A percentile compares a stretch with the other conserved stretches of the same genome.
These are phyloP conservation scores for Gallirallus australis DNA, from an alignment of 2,797 vertebrate species.

Conservation along the genomic window DNA sequence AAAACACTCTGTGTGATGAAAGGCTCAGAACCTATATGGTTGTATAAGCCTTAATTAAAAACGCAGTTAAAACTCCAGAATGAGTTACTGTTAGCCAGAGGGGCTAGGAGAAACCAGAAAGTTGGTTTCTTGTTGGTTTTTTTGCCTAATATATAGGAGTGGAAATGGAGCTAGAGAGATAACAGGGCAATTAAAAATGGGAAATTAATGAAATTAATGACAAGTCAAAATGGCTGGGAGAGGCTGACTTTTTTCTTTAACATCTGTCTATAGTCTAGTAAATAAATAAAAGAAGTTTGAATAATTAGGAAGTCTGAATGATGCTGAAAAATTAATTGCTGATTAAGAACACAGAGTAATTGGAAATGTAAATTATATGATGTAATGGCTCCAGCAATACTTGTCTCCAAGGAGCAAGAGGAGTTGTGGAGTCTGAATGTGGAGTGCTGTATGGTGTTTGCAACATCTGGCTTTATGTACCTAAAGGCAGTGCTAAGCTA, in stretches of 20 bases:
- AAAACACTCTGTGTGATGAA: background rate
- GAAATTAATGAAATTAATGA: background rate
- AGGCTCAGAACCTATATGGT: background rate
- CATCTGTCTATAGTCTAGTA: background rate
- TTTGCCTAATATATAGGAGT: background rate
- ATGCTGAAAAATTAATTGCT: conserved; percentile 8
- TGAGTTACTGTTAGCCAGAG: conserved; percentile 8
- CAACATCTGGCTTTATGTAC: background rate
- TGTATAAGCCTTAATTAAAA: conserved; percentile 55
- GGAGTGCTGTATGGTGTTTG: background rate
- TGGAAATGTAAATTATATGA: background rate
- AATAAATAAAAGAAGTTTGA: background rate
- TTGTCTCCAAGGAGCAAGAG: background rate
- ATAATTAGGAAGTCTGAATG: background rate
- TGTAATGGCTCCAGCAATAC: background rate
- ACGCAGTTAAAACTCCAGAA: conserved; percentile 40
- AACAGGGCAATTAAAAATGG: conserved; percentile 47
- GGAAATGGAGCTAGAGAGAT: conserved; percentile 30
- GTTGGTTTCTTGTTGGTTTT: background rate
- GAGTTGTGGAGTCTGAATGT: background rate
- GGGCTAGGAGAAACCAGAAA: background rate
- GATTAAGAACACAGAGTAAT: background rate
- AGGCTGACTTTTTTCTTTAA: background rate
- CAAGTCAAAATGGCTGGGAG: background rate
- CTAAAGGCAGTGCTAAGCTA: background rate